Conservation (phyloP, 64 coral and sea anemone genomes). For the Actinia tenebrosa region DNA sequence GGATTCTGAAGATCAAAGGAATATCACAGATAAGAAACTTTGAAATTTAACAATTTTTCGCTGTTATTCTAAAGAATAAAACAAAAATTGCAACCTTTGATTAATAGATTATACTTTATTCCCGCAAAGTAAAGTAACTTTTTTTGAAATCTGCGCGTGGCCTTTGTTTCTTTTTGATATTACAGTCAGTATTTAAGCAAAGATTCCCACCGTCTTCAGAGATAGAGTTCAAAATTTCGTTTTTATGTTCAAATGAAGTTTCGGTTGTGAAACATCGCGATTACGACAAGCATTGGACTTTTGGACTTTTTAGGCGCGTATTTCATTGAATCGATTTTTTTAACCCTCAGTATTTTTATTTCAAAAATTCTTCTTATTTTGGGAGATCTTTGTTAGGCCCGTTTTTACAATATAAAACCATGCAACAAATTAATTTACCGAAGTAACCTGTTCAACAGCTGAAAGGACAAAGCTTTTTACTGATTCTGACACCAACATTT, state of each 20-base stretch:
- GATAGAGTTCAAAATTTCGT: too few species aligned
- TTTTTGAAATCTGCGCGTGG: neutral
- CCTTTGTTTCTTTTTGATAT: too few species aligned
- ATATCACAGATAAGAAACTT: neutral
- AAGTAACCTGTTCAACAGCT: neutral
- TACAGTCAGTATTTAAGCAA: too few species aligned
- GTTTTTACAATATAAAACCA: neutral
- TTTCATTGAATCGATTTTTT: too few species aligned
- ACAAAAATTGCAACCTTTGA: neutral
- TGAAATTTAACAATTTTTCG: neutral
- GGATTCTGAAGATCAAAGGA: neutral
- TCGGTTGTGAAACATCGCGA: too few species aligned
- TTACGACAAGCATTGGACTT: too few species aligned
- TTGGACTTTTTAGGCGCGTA: too few species aligned
- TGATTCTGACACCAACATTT: neutral
- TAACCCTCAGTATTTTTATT: neutral
- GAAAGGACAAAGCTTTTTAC: neutral
- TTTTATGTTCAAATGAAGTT: too few species aligned
- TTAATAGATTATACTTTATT: neutral
- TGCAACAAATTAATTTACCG: neutral
- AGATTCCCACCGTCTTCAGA: too few species aligned
- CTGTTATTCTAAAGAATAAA: neutral
- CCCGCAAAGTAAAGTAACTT: neutral
- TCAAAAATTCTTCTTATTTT: neutral
- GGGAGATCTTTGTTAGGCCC: neutral